Evolutionary conservation across 2,113 vertebrate species (phyloP), one percentile per base, ranked within the genome.

Genomic region (Blennius ocellaris): DNA sequence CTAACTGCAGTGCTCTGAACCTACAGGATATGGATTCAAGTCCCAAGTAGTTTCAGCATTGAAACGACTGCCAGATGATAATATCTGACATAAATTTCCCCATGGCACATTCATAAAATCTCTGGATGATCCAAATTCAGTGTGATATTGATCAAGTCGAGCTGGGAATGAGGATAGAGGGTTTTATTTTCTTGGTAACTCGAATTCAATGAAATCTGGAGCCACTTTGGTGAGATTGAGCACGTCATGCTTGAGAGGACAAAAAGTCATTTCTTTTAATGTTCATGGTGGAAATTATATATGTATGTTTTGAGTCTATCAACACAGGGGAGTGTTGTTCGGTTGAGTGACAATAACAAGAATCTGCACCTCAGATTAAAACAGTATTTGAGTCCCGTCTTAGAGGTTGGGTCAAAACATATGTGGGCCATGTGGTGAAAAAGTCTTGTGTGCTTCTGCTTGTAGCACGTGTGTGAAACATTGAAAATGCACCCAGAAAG

Each of bases 341-440:
- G 40, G 39, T 54, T 54, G 55, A 16, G 30, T 14, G 7, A 59
- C 8, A 71, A 55, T 11, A 43, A 15, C 41, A n/a, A 30, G 21
- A 30, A 54, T 64, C 57, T 5, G 21, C 9, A 21, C 54, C 12
- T 69, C 2, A 0, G 6, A 54, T 61, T 40, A 69, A 70, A 68
- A 67, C 11, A 51, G 39, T 10, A 61, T 81, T 64, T 60, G 17
- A 61, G 39, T 76, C 49, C 12, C 17, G 51, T 78, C 51, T 76
- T 15, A 54, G 38, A 43, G 40, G 21, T 43, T 5, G 11, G 73
- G 39, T 71, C 49, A 73, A 63, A 68, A 54, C 70, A 39, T 57
- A 73, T 76, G 71, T 43, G 66, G 68, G 67, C 75, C 79, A 86
- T 74, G 78, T 84, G 70, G 17, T 59, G 6, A 60, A 62, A 62